Evolutionary conservation across 2,797 vertebrate genomes (phyloP), one percentile per base, ranked within the genome.

Genomic region (Hemibagrus guttatus): DNA sequence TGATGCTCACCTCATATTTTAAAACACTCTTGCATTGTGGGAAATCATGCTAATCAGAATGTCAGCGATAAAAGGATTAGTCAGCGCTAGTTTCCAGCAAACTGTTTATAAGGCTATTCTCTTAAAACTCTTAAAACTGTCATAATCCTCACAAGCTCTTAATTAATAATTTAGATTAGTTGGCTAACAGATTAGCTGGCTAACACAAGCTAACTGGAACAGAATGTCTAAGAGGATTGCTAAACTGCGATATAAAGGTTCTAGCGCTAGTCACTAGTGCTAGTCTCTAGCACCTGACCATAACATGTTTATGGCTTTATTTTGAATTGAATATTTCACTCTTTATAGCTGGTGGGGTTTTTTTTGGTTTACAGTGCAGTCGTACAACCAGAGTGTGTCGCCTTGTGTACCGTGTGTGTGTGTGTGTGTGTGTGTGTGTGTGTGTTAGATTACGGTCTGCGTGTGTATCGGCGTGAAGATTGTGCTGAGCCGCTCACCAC

Each of bases 391-490:
- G 54, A 86, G 74, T 82, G 9, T 39, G 49, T 68, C n/a, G 28
- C 49, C 26, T 52, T 66, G 42, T 59, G 46, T 84, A 42, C 69
- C 68, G 71, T 66, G 56, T 87, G 85, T 87, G 68, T 87, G 80
- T 76, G 71, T 66, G 56, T 87, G 85, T 87, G 68, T 87, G 80
- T 76, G 81, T 80, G 75, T 87, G 82, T 72, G 11, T 85, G 49
- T 66, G 54, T 59, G 28, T 39, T 90, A 97, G 96, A 98, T 92
- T 97, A 95, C 35, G 95, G 96, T 7, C 93, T 98, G 90, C 88
- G 91, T 80, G 93, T 31, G 19, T 97, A 95, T 56, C 95, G 96
- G 84, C 93, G 92, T 86, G 92, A 95, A 31, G 94, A 97, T n/a
- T 92, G 89, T 80, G 61, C 39, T 12, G 93, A 95, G 75, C 93